phyloP scores from a whole-genome alignment of 1,140 invertebrate genomes.

The Zaprionus taronus region DNA sequence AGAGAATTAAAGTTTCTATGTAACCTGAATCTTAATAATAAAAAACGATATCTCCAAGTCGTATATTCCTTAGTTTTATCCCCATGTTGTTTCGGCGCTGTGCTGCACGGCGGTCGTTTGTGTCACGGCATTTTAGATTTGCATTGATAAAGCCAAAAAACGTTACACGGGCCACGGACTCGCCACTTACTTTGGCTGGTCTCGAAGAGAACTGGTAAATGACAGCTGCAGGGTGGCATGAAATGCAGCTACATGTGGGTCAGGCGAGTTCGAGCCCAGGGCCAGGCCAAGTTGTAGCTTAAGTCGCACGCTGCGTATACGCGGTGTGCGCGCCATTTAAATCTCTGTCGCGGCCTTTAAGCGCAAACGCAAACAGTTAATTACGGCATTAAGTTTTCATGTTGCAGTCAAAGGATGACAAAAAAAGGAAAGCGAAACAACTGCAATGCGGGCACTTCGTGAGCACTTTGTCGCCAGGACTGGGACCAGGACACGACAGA shows the following conservation, averaged over 20 bases:
- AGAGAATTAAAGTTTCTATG: background rate
- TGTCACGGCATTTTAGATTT: constrained; percentile 70
- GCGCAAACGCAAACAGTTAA: constrained; percentile 80
- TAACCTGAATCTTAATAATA: background rate
- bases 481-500: background rate
- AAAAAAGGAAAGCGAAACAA: constrained; percentile 59
- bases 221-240: constrained; percentile 7
- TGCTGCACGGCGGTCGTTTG: constrained; percentile 45
- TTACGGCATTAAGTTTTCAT: constrained; percentile 82
- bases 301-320: constrained; percentile 53
- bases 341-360: constrained; percentile 53
- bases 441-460: constrained; percentile 78
- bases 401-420: constrained; percentile 45
- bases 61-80: background rate
- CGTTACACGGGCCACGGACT: constrained; percentile 1
- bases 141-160: constrained; percentile 56
- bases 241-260: constrained; percentile 54
- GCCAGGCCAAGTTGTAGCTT: constrained; percentile 38
- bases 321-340: constrained; percentile 41
- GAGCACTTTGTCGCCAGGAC: constrained; percentile 66
- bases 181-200: background rate
- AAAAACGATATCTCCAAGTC: constrained; percentile 4
- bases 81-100: constrained; percentile 23
- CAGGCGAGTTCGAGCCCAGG: constrained; percentile 47
- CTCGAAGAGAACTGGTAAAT: constrained; percentile 1